phyloP scores from a whole-genome alignment of 2,888 invertebrate genomes.

The Standfussiana lucernea region DNA sequence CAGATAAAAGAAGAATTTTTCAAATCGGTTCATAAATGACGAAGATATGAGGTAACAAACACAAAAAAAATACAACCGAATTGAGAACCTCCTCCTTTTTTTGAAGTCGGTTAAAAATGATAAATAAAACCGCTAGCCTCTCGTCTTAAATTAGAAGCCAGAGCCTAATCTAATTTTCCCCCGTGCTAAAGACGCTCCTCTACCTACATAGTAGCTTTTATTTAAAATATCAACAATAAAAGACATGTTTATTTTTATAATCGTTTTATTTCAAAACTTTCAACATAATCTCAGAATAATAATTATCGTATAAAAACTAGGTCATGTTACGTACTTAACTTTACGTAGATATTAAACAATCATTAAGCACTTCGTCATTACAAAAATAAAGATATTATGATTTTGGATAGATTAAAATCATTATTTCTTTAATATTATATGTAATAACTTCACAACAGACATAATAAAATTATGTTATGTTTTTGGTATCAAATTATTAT shows the following conservation, averaged over 20 bases:
- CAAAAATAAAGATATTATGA: conserved; percentile 8
- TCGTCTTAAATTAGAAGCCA: no score
- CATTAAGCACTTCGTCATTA: background rate
- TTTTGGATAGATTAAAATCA: background rate
- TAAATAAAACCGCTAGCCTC: no score
- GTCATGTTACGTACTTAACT: background rate
- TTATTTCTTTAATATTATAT: background rate
- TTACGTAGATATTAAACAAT: background rate
- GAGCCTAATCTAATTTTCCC: no score
- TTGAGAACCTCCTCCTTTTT: no score
- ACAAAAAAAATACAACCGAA: no score
- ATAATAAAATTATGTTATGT: background rate
- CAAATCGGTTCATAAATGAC: no score
- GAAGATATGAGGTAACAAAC: no score
- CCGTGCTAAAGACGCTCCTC: background rate
- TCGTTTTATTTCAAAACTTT: conserved; percentile 1
- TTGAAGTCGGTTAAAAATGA: no score
- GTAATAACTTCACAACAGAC: background rate
- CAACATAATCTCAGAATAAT: background rate
- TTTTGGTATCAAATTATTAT: conserved; percentile 1
- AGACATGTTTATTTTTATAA: background rate
- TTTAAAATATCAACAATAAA: conserved; percentile 2
- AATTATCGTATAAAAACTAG: conserved; percentile 4
- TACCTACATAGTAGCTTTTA: background rate
- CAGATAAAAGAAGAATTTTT: no score